A percentile compares a stretch with the other conserved stretches of the same genome.
These are phyloP conservation scores for Auanema freiburgensis DNA, from an alignment of 2,888 invertebrate species.

Conservation along the genomic window DNA sequence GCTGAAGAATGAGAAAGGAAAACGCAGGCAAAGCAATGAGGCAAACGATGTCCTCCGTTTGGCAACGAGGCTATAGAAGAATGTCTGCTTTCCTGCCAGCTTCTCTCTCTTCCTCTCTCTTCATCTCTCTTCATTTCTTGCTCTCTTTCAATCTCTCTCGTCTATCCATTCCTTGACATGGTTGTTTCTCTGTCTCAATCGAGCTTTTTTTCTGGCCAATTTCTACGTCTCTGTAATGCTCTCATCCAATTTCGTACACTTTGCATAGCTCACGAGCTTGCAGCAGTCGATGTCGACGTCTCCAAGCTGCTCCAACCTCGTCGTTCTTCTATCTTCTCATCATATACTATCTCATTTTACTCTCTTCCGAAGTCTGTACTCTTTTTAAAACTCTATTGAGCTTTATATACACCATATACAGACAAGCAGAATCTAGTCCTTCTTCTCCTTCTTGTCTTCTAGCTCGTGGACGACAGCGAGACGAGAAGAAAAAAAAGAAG, in stretches of 20 bases:
- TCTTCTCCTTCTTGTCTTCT: constrained; percentile 1
- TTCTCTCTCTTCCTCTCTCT: neutral
- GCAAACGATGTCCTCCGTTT: no score
- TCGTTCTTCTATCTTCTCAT: constrained; percentile 6
- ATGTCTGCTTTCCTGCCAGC: neutral
- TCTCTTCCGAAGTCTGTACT: neutral
- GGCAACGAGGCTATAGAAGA: no score
- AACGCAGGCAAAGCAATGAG: no score
- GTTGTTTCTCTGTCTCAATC: neutral
- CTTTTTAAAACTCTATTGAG: constrained; percentile 4
- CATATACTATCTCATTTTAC: neutral
- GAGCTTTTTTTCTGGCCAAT: neutral
- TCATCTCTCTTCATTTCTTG: neutral
- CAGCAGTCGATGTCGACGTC: no score
- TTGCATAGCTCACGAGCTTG: no score
- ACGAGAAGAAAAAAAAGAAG: constrained; percentile 1
- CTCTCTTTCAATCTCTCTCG: neutral
- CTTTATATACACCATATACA: constrained; percentile 2
- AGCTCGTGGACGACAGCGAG: constrained; percentile 3
- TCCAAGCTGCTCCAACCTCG: no score
- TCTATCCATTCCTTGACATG: neutral
- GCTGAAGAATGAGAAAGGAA: no score
- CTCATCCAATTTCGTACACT: no score
- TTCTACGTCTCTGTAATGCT: neutral
- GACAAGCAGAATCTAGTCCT: constrained; percentile 1